A percentile compares a stretch with the other conserved stretches of the same genome.
These are phyloP conservation scores for Schizothorax lantsangensis DNA, from an alignment of 2,797 vertebrate genomes.

Conservation along the genomic window DNA sequence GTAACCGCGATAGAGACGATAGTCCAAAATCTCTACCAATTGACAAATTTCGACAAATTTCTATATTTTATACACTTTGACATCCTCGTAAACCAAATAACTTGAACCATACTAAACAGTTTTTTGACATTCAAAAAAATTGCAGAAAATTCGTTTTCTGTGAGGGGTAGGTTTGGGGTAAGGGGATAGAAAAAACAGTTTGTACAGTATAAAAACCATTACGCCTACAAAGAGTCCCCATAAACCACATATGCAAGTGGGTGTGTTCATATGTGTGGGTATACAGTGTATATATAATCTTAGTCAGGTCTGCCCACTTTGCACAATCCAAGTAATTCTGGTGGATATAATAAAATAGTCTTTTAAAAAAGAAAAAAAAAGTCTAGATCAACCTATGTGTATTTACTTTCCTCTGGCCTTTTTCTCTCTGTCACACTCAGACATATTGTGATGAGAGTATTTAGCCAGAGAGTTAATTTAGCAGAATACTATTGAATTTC, in stretches of 20 bases:
- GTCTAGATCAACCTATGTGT: neutral
- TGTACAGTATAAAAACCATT: too few species aligned
- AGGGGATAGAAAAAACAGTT: too few species aligned
- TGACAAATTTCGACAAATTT: too few species aligned
- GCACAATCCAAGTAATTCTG: neutral
- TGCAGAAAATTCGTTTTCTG: too few species aligned
- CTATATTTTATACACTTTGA: too few species aligned
- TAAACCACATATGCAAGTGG: neutral
- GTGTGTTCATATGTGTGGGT: neutral
- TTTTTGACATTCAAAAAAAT: too few species aligned
- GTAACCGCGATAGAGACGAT: too few species aligned
- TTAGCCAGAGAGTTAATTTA: conserved; percentile 32
- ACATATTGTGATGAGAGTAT: conserved; percentile 24
- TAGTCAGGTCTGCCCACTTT: neutral
- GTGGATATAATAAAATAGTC: neutral
- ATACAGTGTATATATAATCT: neutral
- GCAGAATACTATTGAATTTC: conserved; percentile 17
- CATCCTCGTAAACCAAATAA: too few species aligned
- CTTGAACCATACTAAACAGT: too few species aligned
- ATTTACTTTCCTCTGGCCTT: neutral
- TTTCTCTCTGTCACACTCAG: neutral
- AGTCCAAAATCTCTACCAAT: too few species aligned
- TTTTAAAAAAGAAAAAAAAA: neutral
- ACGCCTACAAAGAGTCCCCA: too few species aligned
- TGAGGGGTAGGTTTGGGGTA: too few species aligned